Evolutionary conservation across 1,140 invertebrate genomes (phyloP).

Genomic region (Diplogasteroides magnus): DNA sequence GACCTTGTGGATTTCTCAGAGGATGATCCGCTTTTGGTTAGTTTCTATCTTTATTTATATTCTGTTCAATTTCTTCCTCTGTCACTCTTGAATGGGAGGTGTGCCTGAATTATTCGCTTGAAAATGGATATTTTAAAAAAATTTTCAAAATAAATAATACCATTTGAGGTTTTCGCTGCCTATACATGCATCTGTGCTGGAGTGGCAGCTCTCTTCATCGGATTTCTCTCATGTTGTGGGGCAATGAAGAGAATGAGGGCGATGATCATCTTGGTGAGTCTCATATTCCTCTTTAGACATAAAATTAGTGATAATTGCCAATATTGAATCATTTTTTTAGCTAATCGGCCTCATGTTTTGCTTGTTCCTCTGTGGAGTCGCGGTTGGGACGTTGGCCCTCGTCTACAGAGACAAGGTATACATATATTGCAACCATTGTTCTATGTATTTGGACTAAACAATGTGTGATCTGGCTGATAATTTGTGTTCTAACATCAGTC

Average conservation of each 20-base stretch:
- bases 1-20: conserved; percentile 36
- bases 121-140: too few species aligned
- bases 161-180: conserved; percentile 29
- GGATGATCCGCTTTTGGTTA: conserved; percentile 33
- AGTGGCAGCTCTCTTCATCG: conserved; percentile 26
- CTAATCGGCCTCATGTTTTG: conserved; percentile 34
- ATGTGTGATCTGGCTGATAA: conserved; percentile 7
- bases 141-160: too few species aligned
- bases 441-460: not conserved
- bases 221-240: conserved; percentile 32
- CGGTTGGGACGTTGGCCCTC: conserved; percentile 39
- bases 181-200: conserved; percentile 24
- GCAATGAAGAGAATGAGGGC: conserved; percentile 30
- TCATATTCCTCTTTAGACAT: too few species aligned
- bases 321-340: conserved; percentile 31
- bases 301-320: too few species aligned
- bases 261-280: conserved; percentile 18
- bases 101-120: too few species aligned
- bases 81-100: too few species aligned
- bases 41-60: not conserved
- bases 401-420: conserved; percentile 42
- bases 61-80: too few species aligned
- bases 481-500: not conserved
- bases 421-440: not conserved
- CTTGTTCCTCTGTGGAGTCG: conserved; percentile 35